Base-by-base conservation (phyloP, 2,888 invertebrate genomes). In the Cephonodes hylas region DNA sequence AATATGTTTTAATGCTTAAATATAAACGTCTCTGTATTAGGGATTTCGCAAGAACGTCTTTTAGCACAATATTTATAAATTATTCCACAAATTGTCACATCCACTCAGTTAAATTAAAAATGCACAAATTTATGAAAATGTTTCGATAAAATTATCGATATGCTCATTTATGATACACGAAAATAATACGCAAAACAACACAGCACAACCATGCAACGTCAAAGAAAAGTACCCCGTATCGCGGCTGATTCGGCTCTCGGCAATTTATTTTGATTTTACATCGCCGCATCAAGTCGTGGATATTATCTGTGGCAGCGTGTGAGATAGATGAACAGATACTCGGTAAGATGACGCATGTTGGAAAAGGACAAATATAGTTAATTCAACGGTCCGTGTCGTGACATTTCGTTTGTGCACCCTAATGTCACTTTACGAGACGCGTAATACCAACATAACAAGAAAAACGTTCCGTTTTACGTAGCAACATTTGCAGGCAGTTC, bases 151-250 rank as follows among this genome's bases (percentile, higher is more conserved):
- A 61, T 64, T 68, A 64, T 58, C 64, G 67, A 69, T 65, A 72
- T 67, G 70, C 22, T 63, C 45, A 58, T 70, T 63, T 68, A 67
- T 69, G 68, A 66, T 64, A 69, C 78, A 78, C 79, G 74, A 76
- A 77, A 73, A 73, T 76, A 76, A 75, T 58, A 74, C 75, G 73
- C 72, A 77, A 81, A 77, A 79, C 79, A 77, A 74, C 72, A 79
- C 69, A 78, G 79, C 74, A 76, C 74, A 83, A 82, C 73, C 77
- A 81, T 80, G 79, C 83, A 80, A 83, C 83, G 80, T 80, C 80
- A 80, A 81, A 76, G 71, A 77, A 84, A 84, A 84, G 80, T 81
- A 81, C 80, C 72, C 78, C 72, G 74, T 77, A 80, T 80, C 84
- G 81, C 86, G 81, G 78, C 80, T 77, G 79, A 72, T 78, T 80